Conservation (phyloP, 2,888 invertebrate genomes). For the Drosophila formosana region DNA sequence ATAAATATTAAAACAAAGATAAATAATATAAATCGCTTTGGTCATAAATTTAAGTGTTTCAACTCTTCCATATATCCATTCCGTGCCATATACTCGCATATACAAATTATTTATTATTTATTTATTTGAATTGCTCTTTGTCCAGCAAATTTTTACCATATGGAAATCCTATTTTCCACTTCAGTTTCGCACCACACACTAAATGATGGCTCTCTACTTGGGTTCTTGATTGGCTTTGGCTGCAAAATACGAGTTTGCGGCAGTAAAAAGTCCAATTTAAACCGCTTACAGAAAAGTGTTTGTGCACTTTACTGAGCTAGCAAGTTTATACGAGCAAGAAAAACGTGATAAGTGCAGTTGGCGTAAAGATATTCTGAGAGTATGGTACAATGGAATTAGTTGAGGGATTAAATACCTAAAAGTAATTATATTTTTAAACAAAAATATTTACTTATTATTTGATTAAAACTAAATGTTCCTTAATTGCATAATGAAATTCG, state of each 20-base stretch:
- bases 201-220: conserved; percentile 11
- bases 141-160: conserved; percentile 10
- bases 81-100: conserved; percentile 2
- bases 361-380: too few species aligned
- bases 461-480: too few species aligned
- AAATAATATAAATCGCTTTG: conserved; percentile 52
- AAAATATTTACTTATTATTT: too few species aligned
- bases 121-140: conserved; percentile 33
- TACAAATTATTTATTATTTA: conserved; percentile 27
- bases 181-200: not conserved
- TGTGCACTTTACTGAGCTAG: not conserved
- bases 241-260: not conserved
- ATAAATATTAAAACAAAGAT: conserved; percentile 56
- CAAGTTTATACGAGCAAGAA: conserved; percentile 9
- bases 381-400: too few species aligned
- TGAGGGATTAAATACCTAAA: too few species aligned
- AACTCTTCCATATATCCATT: conserved; percentile 9
- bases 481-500: too few species aligned
- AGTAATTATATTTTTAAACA: too few species aligned
- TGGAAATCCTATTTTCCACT: conserved; percentile 21
- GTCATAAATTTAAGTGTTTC: conserved; percentile 19
- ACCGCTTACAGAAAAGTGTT: conserved; percentile 34
- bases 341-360: not conserved
- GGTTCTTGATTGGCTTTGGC: conserved; percentile 11
- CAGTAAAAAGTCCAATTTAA: conserved; percentile 36